A percentile compares a stretch with the other conserved stretches of the same genome.
Conservation (phyloP, 1,140 invertebrate species). For the Pseudomyrmex sp. region DNA sequence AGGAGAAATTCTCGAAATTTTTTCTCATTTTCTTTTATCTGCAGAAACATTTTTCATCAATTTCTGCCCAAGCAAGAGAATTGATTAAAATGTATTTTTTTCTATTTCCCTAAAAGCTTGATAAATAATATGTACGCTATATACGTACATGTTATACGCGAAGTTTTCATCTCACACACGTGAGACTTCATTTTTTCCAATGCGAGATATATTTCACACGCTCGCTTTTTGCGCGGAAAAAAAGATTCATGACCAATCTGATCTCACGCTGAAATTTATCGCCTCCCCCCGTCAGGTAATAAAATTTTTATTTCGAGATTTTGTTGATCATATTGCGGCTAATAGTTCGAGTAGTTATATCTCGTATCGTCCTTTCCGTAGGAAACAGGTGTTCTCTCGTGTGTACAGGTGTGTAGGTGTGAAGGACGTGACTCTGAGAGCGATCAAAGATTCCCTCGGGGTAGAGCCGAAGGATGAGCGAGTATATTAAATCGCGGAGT, state of each 20-base stretch:
- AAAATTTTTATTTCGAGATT: conserved; percentile 52
- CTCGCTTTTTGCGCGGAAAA: background rate
- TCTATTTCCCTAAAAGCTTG: conserved; percentile 6
- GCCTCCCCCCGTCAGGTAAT: background rate
- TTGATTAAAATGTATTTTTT: background rate
- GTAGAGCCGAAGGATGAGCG: conserved; percentile 37
- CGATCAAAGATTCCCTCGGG: conserved; percentile 37
- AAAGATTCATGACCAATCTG: conserved; percentile 19
- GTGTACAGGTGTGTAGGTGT: conserved; percentile 28
- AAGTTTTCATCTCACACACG: background rate
- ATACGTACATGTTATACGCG: background rate
- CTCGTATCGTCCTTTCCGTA: conserved; percentile 5
- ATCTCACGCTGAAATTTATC: conserved; percentile 23
- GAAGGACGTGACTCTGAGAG: conserved; percentile 34
- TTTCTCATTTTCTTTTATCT: background rate
- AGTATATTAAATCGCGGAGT: conserved; percentile 44
- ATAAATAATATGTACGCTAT: background rate
- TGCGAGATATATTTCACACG: background rate
- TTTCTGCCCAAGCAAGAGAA: background rate
- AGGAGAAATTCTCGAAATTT: conserved; percentile 13
- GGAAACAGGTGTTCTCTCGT: conserved; percentile 36
- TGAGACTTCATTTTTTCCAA: too few relatives aligned
- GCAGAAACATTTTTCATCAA: background rate
- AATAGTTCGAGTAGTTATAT: conserved; percentile 27
- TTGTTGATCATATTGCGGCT: conserved; percentile 48